Percentiles rank a stretch among this genome's conserved stretches.
Evolutionary conservation across 2,797 vertebrate genomes (phyloP).

Genomic region (Petrocephalus sullivani): DNA sequence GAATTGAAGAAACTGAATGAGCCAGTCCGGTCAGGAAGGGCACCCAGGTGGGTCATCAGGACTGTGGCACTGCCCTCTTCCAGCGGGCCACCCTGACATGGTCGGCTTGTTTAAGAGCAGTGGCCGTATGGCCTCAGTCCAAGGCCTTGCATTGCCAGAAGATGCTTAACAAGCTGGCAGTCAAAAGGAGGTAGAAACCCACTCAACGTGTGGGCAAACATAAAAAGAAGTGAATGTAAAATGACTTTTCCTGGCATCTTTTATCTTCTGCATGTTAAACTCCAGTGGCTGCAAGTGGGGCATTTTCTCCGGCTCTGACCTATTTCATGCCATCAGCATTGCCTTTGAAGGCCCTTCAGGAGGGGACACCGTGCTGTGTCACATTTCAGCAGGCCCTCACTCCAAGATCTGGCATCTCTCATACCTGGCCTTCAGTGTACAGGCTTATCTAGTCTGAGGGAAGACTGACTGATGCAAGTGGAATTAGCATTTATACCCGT

Average conservation of each 20-base stretch:
- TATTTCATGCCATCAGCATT: constrained; percentile 51
- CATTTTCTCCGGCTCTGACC: constrained; percentile 59
- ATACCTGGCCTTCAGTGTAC: neutral
- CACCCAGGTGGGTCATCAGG: constrained; percentile 5
- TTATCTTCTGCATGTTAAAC: constrained; percentile 66
- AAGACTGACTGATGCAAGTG: constrained; percentile 10
- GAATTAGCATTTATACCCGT: constrained; percentile 23
- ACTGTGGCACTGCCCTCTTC: constrained; percentile 20
- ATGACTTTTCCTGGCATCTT: constrained; percentile 71
- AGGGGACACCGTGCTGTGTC: constrained; percentile 40
- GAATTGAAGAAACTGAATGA: neutral
- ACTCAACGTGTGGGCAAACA: constrained; percentile 77
- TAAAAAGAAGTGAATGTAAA: constrained; percentile 71
- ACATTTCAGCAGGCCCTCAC: neutral
- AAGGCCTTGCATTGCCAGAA: constrained; percentile 65
- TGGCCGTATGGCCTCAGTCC: constrained; percentile 56
- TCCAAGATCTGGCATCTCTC: neutral
- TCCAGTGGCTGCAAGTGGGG: constrained; percentile 59
- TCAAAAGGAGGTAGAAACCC: constrained; percentile 67
- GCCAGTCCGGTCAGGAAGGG: neutral
- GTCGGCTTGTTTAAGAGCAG: constrained; percentile 35
- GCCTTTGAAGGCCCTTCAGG: constrained; percentile 54
- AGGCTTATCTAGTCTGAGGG: neutral
- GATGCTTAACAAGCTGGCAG: constrained; percentile 75
- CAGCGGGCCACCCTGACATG: constrained; percentile 22